These are phyloP conservation scores for Drosophila lowei DNA, from an alignment of 1,140 invertebrate genomes.

Conservation along the genomic window DNA sequence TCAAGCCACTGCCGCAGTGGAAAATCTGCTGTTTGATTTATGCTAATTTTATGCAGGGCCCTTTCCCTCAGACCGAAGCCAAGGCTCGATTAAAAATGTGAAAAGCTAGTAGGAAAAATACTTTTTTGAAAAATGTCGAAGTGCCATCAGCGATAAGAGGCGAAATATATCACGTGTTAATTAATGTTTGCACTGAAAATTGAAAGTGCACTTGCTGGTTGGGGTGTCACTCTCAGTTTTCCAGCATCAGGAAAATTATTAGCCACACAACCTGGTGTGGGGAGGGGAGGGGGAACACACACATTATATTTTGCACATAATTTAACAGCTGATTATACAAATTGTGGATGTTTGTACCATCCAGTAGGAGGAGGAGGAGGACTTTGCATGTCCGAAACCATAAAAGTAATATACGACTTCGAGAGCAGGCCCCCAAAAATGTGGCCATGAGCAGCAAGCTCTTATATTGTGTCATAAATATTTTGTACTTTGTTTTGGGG, in stretches of 20 bases:
- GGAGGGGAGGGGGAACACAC: conserved; percentile 4
- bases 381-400: conserved; percentile 71
- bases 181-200: conserved; percentile 72
- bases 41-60: conserved; percentile 68
- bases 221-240: conserved; percentile 9
- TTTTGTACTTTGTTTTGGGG: background rate
- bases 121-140: conserved; percentile 64
- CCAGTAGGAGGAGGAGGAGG: background rate
- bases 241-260: conserved; percentile 27
- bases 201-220: conserved; percentile 45
- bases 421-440: conserved; percentile 18
- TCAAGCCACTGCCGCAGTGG: conserved; percentile 43
- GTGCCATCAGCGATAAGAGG: conserved; percentile 56
- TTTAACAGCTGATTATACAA: conserved; percentile 75
- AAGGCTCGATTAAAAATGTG: conserved; percentile 3
- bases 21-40: conserved; percentile 58
- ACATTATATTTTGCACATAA: conserved; percentile 64
- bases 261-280: conserved; percentile 7
- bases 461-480: conserved; percentile 73
- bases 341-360: conserved; percentile 40
- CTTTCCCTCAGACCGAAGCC: background rate
- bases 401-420: conserved; percentile 67
- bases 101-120: conserved; percentile 23
- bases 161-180: conserved; percentile 77
- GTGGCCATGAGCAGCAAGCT: conserved; percentile 44